These are phyloP conservation scores for Sarcophaga rosellei DNA, from an alignment of 2,888 invertebrate genomes.

Conservation along the genomic window DNA sequence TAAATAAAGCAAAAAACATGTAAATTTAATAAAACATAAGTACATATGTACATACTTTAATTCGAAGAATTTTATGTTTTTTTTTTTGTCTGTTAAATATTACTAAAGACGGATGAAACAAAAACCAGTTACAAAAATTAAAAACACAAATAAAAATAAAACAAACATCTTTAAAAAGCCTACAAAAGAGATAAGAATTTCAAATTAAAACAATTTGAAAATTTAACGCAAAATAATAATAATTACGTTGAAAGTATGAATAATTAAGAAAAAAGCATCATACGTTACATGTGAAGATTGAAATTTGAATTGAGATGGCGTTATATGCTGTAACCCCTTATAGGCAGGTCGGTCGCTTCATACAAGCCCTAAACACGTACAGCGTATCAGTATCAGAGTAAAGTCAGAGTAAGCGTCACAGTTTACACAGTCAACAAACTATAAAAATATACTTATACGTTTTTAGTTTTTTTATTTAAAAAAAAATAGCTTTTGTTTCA, in stretches of 20 bases:
- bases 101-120: background rate
- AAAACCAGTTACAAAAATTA: background rate
- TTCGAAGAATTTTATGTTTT: background rate
- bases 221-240: too few relatives aligned
- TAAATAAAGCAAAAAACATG: background rate
- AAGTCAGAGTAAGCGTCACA: too few relatives aligned
- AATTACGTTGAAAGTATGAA: too few relatives aligned
- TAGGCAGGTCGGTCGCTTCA: too few relatives aligned
- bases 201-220: too few relatives aligned
- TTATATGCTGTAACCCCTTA: too few relatives aligned
- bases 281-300: too few relatives aligned
- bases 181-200: too few relatives aligned
- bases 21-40: background rate
- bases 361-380: background rate
- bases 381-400: background rate
- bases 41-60: too few relatives aligned
- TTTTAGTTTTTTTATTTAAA: background rate
- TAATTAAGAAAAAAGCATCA: too few relatives aligned
- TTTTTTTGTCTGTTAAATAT: background rate
- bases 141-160: background rate
- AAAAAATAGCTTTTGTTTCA: conserved; percentile 16
- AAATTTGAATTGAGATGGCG: too few relatives aligned
- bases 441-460: background rate
- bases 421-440: too few relatives aligned
- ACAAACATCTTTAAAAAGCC: background rate